Conservation (phyloP, 2,888 invertebrate species). For the Capitulum mitella region DNA sequence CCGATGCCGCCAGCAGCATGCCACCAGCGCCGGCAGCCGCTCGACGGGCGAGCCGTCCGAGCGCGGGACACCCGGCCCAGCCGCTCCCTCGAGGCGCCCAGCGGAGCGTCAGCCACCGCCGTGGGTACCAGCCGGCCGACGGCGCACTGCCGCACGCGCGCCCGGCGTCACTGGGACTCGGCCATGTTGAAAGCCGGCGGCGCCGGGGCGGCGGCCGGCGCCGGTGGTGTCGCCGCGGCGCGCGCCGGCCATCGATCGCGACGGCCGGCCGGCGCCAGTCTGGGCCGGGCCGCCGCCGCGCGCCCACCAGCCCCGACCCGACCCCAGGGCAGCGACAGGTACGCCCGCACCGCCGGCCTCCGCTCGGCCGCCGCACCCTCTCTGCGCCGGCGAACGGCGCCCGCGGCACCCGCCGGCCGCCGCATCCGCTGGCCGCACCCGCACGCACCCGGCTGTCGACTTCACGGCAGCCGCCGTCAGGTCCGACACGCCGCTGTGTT, state of each 20-base stretch:
- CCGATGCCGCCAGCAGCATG: too few species aligned
- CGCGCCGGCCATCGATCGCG: not conserved
- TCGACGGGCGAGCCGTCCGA: too few species aligned
- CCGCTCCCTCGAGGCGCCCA: too few species aligned
- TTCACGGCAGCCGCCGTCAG: not conserved
- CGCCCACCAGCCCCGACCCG: not conserved
- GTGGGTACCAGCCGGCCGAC: not conserved
- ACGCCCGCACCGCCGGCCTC: not conserved
- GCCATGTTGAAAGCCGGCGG: not conserved
- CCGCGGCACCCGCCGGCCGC: too few species aligned
- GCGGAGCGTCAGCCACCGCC: too few species aligned
- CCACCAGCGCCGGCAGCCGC: too few species aligned
- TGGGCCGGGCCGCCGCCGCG: not conserved
- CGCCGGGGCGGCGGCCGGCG: not conserved
- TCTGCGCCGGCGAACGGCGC: too few species aligned
- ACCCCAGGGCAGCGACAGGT: not conserved
- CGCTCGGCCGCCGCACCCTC: not conserved
- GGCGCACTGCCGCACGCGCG: not conserved
- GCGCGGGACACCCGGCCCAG: too few species aligned
- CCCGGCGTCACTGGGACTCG: not conserved
- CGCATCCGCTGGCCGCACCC: too few species aligned
- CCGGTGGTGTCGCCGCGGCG: not conserved
- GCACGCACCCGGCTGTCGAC: not conserved
- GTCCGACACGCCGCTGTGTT: too few species aligned
- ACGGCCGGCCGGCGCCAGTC: not conserved